These are phyloP conservation scores for Galbula dea DNA, from an alignment of 2,113 vertebrate species.

Conservation along the genomic window DNA sequence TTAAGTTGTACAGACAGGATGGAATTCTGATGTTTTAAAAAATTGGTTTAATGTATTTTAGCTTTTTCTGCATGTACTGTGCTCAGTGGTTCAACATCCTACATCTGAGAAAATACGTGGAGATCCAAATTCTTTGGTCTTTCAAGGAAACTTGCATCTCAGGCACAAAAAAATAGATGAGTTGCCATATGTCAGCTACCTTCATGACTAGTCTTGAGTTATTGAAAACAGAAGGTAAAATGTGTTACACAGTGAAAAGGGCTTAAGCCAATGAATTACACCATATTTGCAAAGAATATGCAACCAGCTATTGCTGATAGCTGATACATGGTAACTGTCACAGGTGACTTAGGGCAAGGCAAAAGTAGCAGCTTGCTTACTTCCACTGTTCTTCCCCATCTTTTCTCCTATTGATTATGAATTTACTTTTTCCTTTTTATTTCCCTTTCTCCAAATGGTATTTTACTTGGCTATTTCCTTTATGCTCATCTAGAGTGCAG, in stretches of 20 bases:
- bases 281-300: not conserved
- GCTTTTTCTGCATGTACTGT: not conserved
- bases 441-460: not conserved
- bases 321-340: not conserved
- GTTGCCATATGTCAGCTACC: not conserved
- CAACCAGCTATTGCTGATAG: not conserved
- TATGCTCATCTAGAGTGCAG: not conserved
- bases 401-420: not conserved
- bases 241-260: not conserved
- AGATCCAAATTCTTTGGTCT: not conserved
- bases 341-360: not conserved
- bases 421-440: not conserved
- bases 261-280: not conserved
- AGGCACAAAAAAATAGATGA: not conserved
- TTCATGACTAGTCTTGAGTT: not conserved
- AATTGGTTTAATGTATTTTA: not conserved
- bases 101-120: not conserved
- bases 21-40: not conserved
- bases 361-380: not conserved
- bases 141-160: not conserved
- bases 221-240: not conserved
- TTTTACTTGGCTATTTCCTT: not conserved
- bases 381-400: not conserved
- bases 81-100: not conserved
- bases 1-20: not conserved